Conservation (phyloP, 1,140 invertebrate genomes). For the Drosophila quadrilineata region DNA sequence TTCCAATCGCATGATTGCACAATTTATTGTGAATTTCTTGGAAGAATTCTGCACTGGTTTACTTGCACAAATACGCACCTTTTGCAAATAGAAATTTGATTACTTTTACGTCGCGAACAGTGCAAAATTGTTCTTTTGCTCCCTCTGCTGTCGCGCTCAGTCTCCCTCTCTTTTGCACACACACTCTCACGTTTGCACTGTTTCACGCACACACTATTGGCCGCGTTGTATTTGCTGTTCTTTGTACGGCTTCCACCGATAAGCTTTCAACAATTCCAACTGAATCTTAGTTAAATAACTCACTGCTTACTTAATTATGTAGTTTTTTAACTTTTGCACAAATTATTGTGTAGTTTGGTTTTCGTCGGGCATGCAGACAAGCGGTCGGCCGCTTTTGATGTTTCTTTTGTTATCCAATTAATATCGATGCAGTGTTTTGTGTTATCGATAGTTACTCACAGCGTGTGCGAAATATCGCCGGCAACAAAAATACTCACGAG, state of each 20-base stretch:
- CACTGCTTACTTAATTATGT: neutral
- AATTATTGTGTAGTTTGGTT: constrained; percentile 18
- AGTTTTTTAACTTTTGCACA: constrained; percentile 16
- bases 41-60: constrained; percentile 27
- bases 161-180: constrained; percentile 31
- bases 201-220: too few species aligned
- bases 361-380: constrained; percentile 29
- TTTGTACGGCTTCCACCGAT: constrained; percentile 1
- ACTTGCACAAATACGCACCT: constrained; percentile 54
- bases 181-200: constrained; percentile 10
- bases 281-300: neutral
- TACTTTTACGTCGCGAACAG: constrained; percentile 65
- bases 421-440: constrained; percentile 32
- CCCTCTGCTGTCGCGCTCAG: constrained; percentile 51
- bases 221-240: constrained; percentile 25
- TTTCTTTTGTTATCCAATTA: constrained; percentile 42
- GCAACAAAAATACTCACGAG: neutral
- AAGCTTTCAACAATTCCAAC: neutral
- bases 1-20: constrained; percentile 45
- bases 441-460: constrained; percentile 18
- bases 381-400: constrained; percentile 43
- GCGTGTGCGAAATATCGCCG: constrained; percentile 28
- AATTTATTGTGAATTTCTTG: constrained; percentile 36
- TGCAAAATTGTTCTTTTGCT: constrained; percentile 65
- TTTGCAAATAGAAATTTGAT: constrained; percentile 52